These are phyloP conservation scores for Aphrophora alni DNA, from an alignment of 2,888 invertebrate species.

Conservation along the genomic window DNA sequence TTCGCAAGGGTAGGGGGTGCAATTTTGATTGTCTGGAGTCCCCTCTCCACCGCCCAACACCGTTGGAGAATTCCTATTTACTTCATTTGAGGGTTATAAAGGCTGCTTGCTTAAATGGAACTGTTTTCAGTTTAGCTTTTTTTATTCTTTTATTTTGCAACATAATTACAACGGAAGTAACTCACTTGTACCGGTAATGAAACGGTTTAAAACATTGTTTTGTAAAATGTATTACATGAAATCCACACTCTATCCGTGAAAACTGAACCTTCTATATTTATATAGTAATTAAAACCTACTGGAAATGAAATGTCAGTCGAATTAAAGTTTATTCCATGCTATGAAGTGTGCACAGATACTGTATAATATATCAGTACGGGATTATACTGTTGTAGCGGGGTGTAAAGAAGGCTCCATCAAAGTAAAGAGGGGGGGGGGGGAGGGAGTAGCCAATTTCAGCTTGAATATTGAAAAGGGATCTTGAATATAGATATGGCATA, in stretches of 20 bases:
- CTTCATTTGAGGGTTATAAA: constrained; percentile 33
- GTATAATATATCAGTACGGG: too few relatives aligned
- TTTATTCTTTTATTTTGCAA: neutral
- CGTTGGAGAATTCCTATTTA: constrained; percentile 39
- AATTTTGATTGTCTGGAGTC: constrained; percentile 37
- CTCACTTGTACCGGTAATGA: neutral
- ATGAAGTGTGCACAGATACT: too few relatives aligned
- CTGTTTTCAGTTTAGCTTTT: neutral
- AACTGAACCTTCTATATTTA: too few relatives aligned
- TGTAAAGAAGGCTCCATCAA: neutral
- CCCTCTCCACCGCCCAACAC: constrained; percentile 25
- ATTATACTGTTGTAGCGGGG: too few relatives aligned
- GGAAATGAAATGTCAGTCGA: too few relatives aligned
- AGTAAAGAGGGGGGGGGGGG: neutral
- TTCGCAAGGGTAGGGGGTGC: constrained; percentile 33
- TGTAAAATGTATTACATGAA: neutral
- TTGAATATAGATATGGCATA: constrained; percentile 47
- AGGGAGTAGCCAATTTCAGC: constrained; percentile 50
- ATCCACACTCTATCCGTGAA: too few relatives aligned
- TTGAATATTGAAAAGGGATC: constrained; percentile 52
- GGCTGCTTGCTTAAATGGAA: constrained; percentile 7
- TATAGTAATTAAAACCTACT: too few relatives aligned
- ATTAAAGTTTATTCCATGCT: too few relatives aligned
- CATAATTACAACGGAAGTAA: constrained; percentile 6
- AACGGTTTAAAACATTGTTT: neutral